Evolutionary conservation across 2,797 vertebrate genomes (phyloP).

Genomic region (Pelobates cultripes): DNA sequence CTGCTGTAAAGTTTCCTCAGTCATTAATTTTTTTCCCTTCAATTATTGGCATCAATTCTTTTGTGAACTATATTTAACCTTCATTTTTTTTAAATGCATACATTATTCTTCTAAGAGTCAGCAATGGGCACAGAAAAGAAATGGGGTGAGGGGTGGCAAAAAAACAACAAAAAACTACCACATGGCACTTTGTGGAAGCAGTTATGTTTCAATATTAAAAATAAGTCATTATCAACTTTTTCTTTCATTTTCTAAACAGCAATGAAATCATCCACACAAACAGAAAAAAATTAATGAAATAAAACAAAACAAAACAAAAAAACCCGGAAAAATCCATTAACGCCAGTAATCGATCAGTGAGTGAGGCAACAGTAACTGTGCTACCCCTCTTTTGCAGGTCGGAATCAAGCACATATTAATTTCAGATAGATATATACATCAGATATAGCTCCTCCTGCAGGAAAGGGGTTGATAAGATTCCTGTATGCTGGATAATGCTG

Average conservation of each 20-base stretch:
- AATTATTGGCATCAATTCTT: too few relatives aligned
- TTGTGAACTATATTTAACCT: not conserved
- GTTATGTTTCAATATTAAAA: conserved; percentile 5
- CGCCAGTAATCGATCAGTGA: conserved; percentile 38
- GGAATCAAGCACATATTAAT: conserved; percentile 8
- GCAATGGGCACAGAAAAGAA: not conserved
- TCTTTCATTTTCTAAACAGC: conserved; percentile 28
- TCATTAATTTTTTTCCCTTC: too few relatives aligned
- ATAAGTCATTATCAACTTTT: conserved; percentile 16
- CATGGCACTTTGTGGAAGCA: not conserved
- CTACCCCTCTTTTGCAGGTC: conserved; percentile 31
- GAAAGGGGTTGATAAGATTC: conserved; percentile 23
- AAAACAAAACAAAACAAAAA: not conserved
- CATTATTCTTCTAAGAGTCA: not conserved
- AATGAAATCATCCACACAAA: conserved; percentile 50
- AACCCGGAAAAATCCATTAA: conserved; percentile 22
- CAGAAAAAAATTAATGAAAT: not conserved
- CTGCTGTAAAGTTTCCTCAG: too few relatives aligned
- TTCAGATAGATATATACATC: conserved; percentile 45
- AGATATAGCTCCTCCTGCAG: conserved; percentile 24
- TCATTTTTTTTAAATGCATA: not conserved
- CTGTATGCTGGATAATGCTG: not conserved
- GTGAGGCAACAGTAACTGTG: conserved; percentile 2
- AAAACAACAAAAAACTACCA: not conserved
- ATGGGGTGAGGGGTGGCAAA: too few relatives aligned